phyloP scores from a whole-genome alignment of 2,888 invertebrate species.

The Ophioninae sp. region DNA sequence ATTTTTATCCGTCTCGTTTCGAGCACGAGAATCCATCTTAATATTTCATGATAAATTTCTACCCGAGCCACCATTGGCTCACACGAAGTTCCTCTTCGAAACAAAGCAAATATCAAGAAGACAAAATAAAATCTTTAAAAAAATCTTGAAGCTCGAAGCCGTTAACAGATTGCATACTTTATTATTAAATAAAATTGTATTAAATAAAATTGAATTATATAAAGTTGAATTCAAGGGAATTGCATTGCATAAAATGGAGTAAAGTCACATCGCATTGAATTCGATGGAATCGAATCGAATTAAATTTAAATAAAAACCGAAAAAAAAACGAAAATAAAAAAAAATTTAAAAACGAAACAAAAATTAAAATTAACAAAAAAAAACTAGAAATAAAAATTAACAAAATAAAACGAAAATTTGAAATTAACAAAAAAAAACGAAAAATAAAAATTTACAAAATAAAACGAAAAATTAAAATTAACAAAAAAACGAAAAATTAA shows the following conservation, averaged over 20 bases:
- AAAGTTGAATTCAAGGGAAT: too few species aligned
- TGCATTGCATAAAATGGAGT: too few species aligned
- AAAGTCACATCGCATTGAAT: too few species aligned
- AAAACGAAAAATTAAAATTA: too few species aligned
- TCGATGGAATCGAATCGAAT: too few species aligned
- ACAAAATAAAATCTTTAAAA: slow-evolving; percentile 1
- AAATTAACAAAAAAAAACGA: slow-evolving; percentile 11
- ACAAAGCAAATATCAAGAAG: slow-evolving; percentile 4
- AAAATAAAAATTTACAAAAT: too few species aligned
- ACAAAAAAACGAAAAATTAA: too few species aligned
- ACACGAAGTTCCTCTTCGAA: slow-evolving; percentile 31
- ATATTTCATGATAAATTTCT: slow-evolving; percentile 30
- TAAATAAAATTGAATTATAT: too few species aligned
- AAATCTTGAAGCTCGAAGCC: slow-evolving; percentile 25
- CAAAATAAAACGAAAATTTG: background rate
- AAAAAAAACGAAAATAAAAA: too few species aligned
- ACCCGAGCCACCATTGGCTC: slow-evolving; percentile 52
- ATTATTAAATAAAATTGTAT: too few species aligned
- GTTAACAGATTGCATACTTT: slow-evolving; percentile 63
- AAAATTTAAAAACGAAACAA: too few species aligned
- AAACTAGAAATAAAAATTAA: background rate
- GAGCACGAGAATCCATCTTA: slow-evolving; percentile 31
- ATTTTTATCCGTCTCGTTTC: background rate
- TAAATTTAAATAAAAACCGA: too few species aligned
- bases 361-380: background rate